These are phyloP conservation scores for Syngnathus typhle DNA, from an alignment of 2,113 vertebrate species.

Conservation along the genomic window DNA sequence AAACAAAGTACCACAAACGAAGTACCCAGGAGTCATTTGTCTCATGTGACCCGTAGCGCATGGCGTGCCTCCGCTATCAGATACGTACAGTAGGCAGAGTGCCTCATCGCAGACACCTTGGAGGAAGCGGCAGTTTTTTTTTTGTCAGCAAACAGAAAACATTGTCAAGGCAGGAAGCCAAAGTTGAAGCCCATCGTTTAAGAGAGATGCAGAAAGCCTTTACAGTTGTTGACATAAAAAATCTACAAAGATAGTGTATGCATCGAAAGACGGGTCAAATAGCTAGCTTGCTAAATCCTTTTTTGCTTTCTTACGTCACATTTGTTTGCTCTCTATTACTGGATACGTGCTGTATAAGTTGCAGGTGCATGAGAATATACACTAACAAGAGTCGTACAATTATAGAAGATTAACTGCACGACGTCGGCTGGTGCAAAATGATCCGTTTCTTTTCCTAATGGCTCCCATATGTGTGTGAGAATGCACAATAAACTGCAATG, in stretches of 20 bases:
- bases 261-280: background rate
- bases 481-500: too few species aligned
- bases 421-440: too few species aligned
- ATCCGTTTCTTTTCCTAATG: too few species aligned
- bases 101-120: constrained; percentile 1
- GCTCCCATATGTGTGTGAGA: too few species aligned
- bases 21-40: constrained; percentile 1
- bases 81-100: background rate
- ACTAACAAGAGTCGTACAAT: too few species aligned
- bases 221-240: background rate
- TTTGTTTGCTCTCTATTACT: too few species aligned
- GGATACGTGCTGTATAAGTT: too few species aligned
- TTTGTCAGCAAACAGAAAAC: background rate
- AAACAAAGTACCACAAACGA: background rate
- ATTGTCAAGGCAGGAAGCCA: background rate
- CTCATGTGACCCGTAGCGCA: constrained; percentile 6
- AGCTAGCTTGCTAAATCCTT: background rate
- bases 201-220: background rate
- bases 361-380: too few species aligned
- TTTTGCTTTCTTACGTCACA: too few species aligned
- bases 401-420: too few species aligned
- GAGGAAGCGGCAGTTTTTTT: constrained; percentile 18
- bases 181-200: background rate
- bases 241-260: background rate
- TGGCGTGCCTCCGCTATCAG: constrained; percentile 1